These are phyloP conservation scores for Panurus biarmicus DNA, from an alignment of 2,113 vertebrate species.

Conservation along the genomic window DNA sequence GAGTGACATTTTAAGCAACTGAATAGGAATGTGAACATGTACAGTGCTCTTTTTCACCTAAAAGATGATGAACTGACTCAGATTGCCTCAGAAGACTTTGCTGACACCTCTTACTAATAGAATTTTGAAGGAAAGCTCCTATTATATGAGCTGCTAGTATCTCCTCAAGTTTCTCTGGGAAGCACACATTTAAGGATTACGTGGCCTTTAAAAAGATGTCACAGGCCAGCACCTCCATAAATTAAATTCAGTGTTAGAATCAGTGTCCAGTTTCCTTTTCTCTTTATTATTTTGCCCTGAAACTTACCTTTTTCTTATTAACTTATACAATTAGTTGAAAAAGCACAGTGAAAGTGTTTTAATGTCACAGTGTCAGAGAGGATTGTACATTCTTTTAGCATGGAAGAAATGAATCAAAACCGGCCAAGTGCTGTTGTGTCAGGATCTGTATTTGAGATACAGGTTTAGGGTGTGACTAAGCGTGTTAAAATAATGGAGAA, in stretches of 20 bases:
- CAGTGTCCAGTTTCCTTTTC: constrained; percentile 1
- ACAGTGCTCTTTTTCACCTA: neutral
- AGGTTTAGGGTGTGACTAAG: neutral
- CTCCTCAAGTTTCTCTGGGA: neutral
- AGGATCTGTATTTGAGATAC: neutral
- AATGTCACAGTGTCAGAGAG: neutral
- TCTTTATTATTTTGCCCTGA: constrained; percentile 32
- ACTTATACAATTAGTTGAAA: neutral
- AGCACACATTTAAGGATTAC: neutral
- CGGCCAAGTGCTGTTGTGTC: neutral
- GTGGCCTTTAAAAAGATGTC: neutral
- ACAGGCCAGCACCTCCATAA: constrained; percentile 30
- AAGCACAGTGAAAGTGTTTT: neutral
- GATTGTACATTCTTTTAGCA: neutral
- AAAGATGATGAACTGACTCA: neutral
- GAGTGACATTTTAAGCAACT: neutral
- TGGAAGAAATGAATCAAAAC: neutral
- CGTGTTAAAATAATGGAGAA: neutral
- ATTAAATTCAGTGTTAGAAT: constrained; percentile 25
- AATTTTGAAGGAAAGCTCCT: neutral
- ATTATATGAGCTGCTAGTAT: neutral
- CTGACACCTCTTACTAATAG: neutral
- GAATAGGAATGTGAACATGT: neutral
- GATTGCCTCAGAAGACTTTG: neutral
- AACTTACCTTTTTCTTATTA: neutral